Percentiles rank a stretch among this genome's conserved stretches.
These are phyloP conservation scores for Vollenhovia emeryi DNA, from an alignment of 1,140 invertebrate species.

Conservation along the genomic window DNA sequence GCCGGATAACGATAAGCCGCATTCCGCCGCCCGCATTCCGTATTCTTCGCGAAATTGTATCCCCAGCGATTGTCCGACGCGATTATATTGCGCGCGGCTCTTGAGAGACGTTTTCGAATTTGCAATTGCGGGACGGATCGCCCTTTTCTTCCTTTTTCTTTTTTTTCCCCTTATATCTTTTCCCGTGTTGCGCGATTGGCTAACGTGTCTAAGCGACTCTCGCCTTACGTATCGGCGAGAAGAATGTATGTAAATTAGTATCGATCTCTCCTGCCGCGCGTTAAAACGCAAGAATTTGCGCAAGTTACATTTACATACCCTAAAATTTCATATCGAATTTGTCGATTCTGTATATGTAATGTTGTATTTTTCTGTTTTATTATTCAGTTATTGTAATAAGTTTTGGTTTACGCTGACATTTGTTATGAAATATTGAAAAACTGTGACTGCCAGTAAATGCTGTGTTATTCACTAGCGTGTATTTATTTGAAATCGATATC, in stretches of 20 bases:
- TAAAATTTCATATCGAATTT: background rate
- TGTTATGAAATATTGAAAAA: slow-evolving; percentile 27
- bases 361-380: slow-evolving; percentile 11
- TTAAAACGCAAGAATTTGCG: slow-evolving; percentile 28
- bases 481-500: slow-evolving; percentile 42
- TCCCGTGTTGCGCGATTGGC: background rate
- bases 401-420: slow-evolving; percentile 34
- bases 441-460: background rate
- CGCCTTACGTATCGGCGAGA: background rate
- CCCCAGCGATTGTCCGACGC: background rate
- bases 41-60: slow-evolving; percentile 6
- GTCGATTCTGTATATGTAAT: slow-evolving; percentile 1
- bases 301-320: slow-evolving; percentile 11
- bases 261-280: background rate
- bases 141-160: background rate
- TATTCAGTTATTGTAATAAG: slow-evolving; percentile 24
- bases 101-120: background rate
- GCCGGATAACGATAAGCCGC: background rate
- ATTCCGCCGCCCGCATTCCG: background rate
- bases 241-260: slow-evolving; percentile 3
- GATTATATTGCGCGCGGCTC: background rate
- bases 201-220: background rate
- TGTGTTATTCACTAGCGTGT: slow-evolving; percentile 14
- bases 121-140: background rate
- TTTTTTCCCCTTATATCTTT: background rate